A percentile compares a stretch with the other conserved stretches of the same genome.
These are phyloP conservation scores for Indicator indicator DNA, from an alignment of 2,113 vertebrate genomes.

Conservation along the genomic window DNA sequence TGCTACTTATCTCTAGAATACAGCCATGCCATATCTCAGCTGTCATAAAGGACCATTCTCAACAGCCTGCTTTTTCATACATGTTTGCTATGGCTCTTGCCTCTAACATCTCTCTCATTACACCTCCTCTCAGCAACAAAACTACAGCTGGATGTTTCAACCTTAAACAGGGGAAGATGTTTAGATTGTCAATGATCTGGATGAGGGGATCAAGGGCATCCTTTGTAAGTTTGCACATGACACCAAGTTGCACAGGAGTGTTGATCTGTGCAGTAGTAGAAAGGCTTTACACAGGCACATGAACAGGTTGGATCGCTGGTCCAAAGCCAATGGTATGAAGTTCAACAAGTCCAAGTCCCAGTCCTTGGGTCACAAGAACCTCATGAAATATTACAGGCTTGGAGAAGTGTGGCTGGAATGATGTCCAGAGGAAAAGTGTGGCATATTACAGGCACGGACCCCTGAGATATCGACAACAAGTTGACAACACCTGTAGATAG, in stretches of 20 bases:
- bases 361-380: no score
- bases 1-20: background rate
- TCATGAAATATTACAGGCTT: no score
- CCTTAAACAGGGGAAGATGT: background rate
- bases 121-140: background rate
- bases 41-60: background rate
- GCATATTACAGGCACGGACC: no score
- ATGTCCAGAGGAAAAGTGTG: background rate
- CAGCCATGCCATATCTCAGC: background rate
- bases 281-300: background rate
- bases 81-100: background rate
- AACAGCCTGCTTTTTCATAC: background rate
- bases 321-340: background rate
- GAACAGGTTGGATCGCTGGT: background rate
- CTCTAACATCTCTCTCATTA: background rate
- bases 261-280: background rate
- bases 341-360: no score
- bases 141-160: background rate
- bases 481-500: no score
- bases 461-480: no score
- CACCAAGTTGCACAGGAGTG: rapidly evolving
- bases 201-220: rapidly evolving
- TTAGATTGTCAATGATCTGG: background rate
- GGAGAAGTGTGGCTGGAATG: background rate
- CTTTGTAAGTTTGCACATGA: background rate